These are phyloP conservation scores for Drosophila subobscura DNA, from an alignment of 1,140 invertebrate genomes.

Conservation along the genomic window DNA sequence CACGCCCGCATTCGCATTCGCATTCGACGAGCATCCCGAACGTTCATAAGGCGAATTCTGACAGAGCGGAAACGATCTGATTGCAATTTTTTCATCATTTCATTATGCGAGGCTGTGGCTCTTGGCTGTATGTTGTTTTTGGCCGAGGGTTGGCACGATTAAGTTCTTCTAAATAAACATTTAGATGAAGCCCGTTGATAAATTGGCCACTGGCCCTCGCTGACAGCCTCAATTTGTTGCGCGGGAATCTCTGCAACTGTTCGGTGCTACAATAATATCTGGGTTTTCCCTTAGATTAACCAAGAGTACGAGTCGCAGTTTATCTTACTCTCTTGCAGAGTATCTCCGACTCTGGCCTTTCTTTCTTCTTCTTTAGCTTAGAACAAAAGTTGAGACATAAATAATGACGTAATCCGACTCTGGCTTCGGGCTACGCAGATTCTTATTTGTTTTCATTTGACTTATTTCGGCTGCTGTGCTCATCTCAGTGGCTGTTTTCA, in stretches of 20 bases:
- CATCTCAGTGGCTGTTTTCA: slow-evolving; percentile 25
- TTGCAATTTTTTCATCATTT: slow-evolving; percentile 50
- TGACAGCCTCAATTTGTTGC: slow-evolving; percentile 45
- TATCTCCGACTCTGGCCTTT: slow-evolving; percentile 7
- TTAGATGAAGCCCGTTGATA: slow-evolving; percentile 60
- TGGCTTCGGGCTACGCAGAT: slow-evolving; percentile 44
- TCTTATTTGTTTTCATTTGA: slow-evolving; percentile 66
- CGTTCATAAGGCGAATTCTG: slow-evolving; percentile 74
- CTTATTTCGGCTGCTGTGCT: slow-evolving; percentile 70
- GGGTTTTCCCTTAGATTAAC: background rate
- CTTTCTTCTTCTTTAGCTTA: slow-evolving; percentile 24
- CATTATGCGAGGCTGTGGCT: no score
- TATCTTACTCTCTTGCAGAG: background rate
- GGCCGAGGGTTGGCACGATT: slow-evolving; percentile 56
- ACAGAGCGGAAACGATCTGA: slow-evolving; percentile 69
- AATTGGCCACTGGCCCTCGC: slow-evolving; percentile 56
- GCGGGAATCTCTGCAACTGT: slow-evolving; percentile 57
- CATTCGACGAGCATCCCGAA: slow-evolving; percentile 1
- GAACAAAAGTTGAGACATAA: slow-evolving; percentile 64
- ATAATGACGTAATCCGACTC: slow-evolving; percentile 68
- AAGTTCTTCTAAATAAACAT: slow-evolving; percentile 73
- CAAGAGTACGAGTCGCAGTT: background rate
- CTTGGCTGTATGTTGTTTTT: slow-evolving; percentile 3
- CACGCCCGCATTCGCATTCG: slow-evolving; percentile 65
- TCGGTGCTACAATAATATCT: slow-evolving; percentile 13